Base-by-base conservation (phyloP, 2,888 invertebrate genomes). In the Meiosimyza decipiens region DNA sequence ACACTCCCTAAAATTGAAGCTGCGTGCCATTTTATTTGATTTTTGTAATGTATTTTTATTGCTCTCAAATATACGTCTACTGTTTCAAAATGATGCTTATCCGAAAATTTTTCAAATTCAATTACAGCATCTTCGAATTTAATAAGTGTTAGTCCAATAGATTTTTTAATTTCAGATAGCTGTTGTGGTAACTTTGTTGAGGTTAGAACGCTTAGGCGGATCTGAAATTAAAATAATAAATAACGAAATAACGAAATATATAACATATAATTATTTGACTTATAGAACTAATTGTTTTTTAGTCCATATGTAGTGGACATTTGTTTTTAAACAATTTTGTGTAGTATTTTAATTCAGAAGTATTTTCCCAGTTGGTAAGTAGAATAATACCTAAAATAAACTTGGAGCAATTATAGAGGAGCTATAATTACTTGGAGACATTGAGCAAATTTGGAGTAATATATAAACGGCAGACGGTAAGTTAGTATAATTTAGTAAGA, bases 71-170 rank as follows among this genome's bases (percentile, higher is more conserved):
- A 90, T 82, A 95, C 94, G 74, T 94, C 92, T 74, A 93, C 91
- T 0, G 97, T 97, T 88, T 98, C 98, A 88, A 98, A 98, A 71
- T 94, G 94, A 89, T 98, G 96, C 81, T 91, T 91, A 79, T 95
- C 91, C 66, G 92, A 90, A 86, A 96, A 98, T 2, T 95, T 94
- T 85, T 96, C 94, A 77, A 99, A 89, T 83, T 97, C 95, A 15
- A 99, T 95, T 57, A 94, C 91, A 15, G 98, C 99, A 87, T 99
- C 97, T 88, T 99, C 99, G 88, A 99, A 99, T 84, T 95, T 94
- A 79, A 99, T 94, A 72, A 99, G 89, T 59, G 95, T 96, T 59
- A 98, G 89, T 1, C 96, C 95, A 70, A 97, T 89, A 76, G 93
- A 92, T 74, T 94, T 91, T 88, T 98, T 98, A 71, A 98, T 91